phyloP scores from a whole-genome alignment of 2,888 invertebrate genomes.

The Nowickia ferox region DNA sequence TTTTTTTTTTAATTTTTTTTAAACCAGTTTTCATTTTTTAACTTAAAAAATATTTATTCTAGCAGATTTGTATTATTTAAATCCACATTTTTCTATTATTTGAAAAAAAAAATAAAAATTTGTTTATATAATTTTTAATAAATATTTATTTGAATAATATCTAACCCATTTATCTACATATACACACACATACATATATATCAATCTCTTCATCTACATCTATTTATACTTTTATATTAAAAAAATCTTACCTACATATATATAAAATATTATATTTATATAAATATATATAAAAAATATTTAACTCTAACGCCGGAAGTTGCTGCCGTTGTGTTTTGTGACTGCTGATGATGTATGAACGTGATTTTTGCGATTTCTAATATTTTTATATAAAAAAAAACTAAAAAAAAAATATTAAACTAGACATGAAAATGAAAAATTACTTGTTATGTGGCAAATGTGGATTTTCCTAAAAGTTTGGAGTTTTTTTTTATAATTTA shows the following conservation, averaged over 20 bases:
- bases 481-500: constrained; percentile 57
- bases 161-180: constrained; percentile 17
- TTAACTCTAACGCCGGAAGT: constrained; percentile 66
- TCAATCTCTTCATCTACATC: constrained; percentile 19
- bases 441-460: constrained; percentile 71
- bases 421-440: constrained; percentile 54
- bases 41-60: constrained; percentile 15
- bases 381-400: constrained; percentile 43
- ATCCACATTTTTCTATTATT: no score
- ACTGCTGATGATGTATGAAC: constrained; percentile 70
- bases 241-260: constrained; percentile 10
- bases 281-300: constrained; percentile 41
- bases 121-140: constrained; percentile 8
- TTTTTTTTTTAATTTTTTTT: background rate
- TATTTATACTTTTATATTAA: constrained; percentile 26
- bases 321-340: constrained; percentile 72
- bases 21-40: no score
- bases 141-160: constrained; percentile 57
- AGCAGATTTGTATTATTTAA: no score
- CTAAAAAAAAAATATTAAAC: constrained; percentile 7
- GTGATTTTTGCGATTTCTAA: constrained; percentile 67
- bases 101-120: background rate
- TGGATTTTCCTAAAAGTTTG: constrained; percentile 71
- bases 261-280: constrained; percentile 14
- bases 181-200: constrained; percentile 1